Evolutionary conservation across 2,113 vertebrate genomes (phyloP).

Genomic region (Mesocricetus auratus): DNA sequence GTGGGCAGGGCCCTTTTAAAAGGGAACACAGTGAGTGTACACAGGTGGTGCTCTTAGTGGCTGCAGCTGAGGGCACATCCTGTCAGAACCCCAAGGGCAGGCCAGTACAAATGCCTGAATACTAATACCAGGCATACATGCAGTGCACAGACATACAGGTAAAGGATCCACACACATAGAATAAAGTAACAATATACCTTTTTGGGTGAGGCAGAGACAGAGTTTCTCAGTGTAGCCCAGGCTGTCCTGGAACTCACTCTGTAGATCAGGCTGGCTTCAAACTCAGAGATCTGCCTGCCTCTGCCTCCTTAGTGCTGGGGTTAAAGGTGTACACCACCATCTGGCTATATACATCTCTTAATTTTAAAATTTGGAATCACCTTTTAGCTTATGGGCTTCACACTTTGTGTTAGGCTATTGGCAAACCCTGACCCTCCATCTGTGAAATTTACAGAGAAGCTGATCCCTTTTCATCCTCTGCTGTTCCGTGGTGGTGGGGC

Average conservation of each 20-base stretch:
- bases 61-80: no score
- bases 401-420: not conserved
- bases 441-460: constrained; percentile 6
- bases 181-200: not conserved
- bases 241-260: not conserved
- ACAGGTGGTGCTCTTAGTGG: no score
- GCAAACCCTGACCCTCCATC: not conserved
- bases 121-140: not conserved
- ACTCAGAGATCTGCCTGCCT: not conserved
- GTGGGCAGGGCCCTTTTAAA: no score
- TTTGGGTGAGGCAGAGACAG: not conserved
- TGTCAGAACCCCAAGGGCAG: no score
- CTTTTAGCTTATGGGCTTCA: constrained; percentile 33
- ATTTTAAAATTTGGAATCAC: not conserved
- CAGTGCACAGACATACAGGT: not conserved
- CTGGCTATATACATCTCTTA: not conserved
- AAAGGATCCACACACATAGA: not conserved
- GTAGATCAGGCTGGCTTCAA: not conserved
- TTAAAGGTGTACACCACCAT: not conserved
- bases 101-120: no score
- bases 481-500: not conserved
- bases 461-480: not conserved
- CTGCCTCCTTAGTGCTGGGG: not conserved
- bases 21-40: no score
- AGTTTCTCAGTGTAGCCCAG: not conserved